Evolutionary conservation across 2,888 invertebrate genomes (phyloP).

Genomic region (Thera obeliscata): DNA sequence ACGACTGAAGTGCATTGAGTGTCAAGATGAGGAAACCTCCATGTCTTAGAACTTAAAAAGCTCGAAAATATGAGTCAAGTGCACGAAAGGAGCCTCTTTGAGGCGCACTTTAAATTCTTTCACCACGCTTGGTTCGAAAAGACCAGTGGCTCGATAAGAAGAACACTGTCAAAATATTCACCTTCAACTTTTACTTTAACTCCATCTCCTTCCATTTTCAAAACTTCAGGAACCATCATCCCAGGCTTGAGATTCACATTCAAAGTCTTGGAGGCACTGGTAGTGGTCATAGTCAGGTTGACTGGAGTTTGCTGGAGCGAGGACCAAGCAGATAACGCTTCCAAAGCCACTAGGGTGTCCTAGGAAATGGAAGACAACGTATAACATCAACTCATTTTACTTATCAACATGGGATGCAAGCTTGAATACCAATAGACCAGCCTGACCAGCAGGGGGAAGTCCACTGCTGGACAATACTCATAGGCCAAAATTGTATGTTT

Average conservation of each 20-base stretch:
- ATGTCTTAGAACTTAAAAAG: no score
- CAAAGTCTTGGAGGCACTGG: conserved; percentile 35
- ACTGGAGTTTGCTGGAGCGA: conserved; percentile 51
- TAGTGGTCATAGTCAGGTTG: conserved; percentile 63
- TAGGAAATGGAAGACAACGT: conserved; percentile 46
- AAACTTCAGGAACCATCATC: conserved; percentile 55
- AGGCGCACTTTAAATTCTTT: no score
- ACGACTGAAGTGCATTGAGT: no score
- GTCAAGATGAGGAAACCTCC: no score
- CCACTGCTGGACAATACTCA: no score
- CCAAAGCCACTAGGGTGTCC: conserved; percentile 85
- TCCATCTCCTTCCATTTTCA: conserved; percentile 53
- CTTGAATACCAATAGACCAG: background rate
- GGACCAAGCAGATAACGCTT: conserved; percentile 81
- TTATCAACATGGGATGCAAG: background rate
- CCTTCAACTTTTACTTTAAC: conserved; percentile 46
- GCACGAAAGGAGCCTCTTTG: no score
- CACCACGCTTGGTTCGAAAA: no score
- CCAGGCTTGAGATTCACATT: conserved; percentile 50
- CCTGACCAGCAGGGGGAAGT: no score
- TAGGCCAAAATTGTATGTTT: no score
- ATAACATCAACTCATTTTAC: background rate
- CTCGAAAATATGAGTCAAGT: no score
- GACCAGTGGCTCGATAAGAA: no score
- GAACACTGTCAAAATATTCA: conserved; percentile 3